phyloP scores from a whole-genome alignment of 2,888 invertebrate genomes.

The Hetaerina titia region DNA sequence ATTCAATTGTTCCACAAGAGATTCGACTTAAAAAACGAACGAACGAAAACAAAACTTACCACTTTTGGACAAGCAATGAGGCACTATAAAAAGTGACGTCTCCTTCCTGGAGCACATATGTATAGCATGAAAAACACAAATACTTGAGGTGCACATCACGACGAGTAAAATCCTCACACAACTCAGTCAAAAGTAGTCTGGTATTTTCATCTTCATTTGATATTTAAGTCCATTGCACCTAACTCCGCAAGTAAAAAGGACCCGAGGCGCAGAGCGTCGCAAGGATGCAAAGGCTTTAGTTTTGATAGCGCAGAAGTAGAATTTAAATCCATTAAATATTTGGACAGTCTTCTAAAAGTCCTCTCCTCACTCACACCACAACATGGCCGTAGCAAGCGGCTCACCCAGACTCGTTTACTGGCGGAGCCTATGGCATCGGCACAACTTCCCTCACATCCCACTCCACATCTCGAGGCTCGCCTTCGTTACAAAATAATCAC shows the following conservation, averaged over 20 bases:
- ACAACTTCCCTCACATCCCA: conserved; percentile 63
- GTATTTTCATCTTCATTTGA: conserved; percentile 49
- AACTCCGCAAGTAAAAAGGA: conserved; percentile 59
- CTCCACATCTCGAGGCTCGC: conserved; percentile 67
- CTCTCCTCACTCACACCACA: conserved; percentile 65
- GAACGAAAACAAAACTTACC: conserved; percentile 36
- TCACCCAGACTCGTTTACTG: conserved; percentile 65
- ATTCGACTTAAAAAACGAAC: neutral
- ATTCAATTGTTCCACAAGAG: neutral
- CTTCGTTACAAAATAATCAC: conserved; percentile 66
- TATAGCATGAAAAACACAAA: conserved; percentile 57
- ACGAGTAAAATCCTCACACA: conserved; percentile 43
- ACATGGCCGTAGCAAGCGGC: conserved; percentile 65
- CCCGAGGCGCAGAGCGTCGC: conserved; percentile 67
- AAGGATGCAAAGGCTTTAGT: conserved; percentile 64
- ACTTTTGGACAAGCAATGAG: conserved; percentile 67
- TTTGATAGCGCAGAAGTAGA: conserved; percentile 42
- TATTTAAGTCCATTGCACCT: conserved; percentile 47
- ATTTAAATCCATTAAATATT: conserved; percentile 58
- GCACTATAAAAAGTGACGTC: conserved; percentile 60
- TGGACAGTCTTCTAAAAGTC: conserved; percentile 55
- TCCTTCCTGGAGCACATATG: conserved; percentile 61
- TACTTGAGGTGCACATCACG: conserved; percentile 60
- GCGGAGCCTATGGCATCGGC: conserved; percentile 66
- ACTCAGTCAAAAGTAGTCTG: conserved; percentile 56